These are phyloP conservation scores for Mus spretus DNA, from an alignment of 2,797 vertebrate species.

Conservation along the genomic window DNA sequence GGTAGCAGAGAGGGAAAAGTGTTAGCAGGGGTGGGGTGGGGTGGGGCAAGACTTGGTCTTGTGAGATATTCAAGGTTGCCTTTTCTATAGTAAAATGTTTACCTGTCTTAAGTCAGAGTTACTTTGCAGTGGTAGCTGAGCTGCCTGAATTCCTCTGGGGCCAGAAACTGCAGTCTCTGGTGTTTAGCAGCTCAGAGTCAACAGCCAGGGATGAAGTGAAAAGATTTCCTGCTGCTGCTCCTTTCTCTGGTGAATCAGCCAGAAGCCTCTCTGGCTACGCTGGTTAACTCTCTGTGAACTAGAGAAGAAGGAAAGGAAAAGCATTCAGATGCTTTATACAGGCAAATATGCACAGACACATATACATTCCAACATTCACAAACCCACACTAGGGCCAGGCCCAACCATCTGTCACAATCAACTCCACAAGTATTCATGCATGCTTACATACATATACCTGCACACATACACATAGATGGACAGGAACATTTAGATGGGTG, in stretches of 20 bases:
- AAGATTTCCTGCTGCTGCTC: background rate
- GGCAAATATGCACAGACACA: background rate
- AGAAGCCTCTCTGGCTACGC: background rate
- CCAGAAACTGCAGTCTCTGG: no score
- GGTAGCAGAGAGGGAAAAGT: background rate
- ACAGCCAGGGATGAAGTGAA: background rate
- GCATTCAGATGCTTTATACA: background rate
- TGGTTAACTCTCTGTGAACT: background rate
- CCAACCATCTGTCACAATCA: background rate
- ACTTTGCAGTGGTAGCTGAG: background rate
- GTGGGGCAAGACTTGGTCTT: background rate
- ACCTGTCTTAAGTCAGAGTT: background rate
- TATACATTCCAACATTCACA: background rate
- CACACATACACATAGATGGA: background rate
- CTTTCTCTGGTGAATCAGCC: background rate
- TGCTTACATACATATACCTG: background rate
- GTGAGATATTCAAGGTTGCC: background rate
- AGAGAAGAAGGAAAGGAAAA: background rate
- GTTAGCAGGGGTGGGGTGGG: background rate
- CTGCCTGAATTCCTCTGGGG: background rate
- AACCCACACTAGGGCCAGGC: background rate
- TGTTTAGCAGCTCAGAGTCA: background rate
- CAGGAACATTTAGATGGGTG: background rate
- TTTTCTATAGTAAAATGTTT: background rate
- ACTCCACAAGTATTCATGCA: background rate